These are phyloP conservation scores for Carcina quercana DNA, from an alignment of 2,888 invertebrate species.

Conservation along the genomic window DNA sequence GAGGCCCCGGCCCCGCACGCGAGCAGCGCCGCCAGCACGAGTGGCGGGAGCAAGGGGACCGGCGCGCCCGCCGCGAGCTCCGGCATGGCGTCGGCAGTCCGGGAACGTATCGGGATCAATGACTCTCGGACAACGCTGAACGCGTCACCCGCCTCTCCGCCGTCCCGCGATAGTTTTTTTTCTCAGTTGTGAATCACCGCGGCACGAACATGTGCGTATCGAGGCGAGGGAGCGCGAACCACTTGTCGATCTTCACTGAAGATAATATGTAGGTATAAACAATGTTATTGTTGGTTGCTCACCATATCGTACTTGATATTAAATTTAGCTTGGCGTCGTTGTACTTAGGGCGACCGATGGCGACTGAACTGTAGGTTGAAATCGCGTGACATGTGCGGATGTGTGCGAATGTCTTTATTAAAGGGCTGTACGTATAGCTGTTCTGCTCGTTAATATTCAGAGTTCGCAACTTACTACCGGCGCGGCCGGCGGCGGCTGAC, in stretches of 20 bases:
- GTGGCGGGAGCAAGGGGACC: conserved; percentile 53
- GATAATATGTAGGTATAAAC: background rate
- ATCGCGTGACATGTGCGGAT: conserved; percentile 16
- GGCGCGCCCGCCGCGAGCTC: conserved; percentile 26
- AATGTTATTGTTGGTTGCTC: too few relatives aligned
- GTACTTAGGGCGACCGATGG: background rate
- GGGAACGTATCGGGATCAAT: conserved; percentile 68
- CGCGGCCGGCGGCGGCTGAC: background rate
- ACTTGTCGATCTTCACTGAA: background rate
- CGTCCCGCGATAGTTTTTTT: conserved; percentile 53
- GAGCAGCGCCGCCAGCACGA: conserved; percentile 43
- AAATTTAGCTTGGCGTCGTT: too few relatives aligned
- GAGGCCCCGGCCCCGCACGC: conserved; percentile 60
- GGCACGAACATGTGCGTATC: conserved; percentile 51
- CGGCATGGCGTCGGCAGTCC: conserved; percentile 42
- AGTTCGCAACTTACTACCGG: conserved; percentile 21
- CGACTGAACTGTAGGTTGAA: background rate
- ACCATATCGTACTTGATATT: too few relatives aligned
- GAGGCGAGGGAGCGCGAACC: conserved; percentile 39
- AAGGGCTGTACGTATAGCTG: conserved; percentile 23
- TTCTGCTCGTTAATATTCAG: conserved; percentile 52
- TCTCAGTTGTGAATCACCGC: conserved; percentile 58
- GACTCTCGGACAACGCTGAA: conserved; percentile 57
- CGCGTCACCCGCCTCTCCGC: conserved; percentile 43
- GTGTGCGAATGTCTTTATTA: conserved; percentile 26